Base-by-base conservation (phyloP, 1,140 invertebrate genomes). In the Venturia canescens region DNA sequence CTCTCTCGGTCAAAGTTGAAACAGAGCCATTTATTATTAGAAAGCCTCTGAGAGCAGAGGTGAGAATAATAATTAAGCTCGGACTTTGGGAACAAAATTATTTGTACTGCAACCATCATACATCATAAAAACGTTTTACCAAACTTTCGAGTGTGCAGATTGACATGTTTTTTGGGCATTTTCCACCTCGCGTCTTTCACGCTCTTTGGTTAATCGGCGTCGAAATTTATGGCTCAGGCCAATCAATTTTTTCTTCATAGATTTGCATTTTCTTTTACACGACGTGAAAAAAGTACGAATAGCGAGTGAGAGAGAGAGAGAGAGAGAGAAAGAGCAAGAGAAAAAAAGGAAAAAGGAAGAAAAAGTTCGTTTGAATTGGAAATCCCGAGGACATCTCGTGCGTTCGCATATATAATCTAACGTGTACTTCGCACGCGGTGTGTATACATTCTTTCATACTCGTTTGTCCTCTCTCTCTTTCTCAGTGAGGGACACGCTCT, bases 321-420 rank as follows among this genome's bases (percentile, higher is more conserved):
- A 50, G 18, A n/a, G n/a, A 50, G 23, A 50, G 34, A 77, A 69
- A 26, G 29, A 67, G 31, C n/a, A 31, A 44, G 9, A 75, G 75
- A 6, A n/a, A 50, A 50, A n/a, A 44, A 44, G 7, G 38, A 44
- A 44, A 6, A 38, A 50, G 34, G 15, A 26, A 26, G 3, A 50
- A 72, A 50, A 44, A 72, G 34, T 48, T 27, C 38, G 38, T 48
- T 72, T 72, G 70, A 72, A 72, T 72, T 72, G 70, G 70, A 72
- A 72, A 72, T 72, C 13, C 18, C 70, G 70, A 72, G 67, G 66
- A 66, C 79, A 63, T 80, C 79, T 80, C 67, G 70, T 80, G 66
- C 29, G 84, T 78, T 79, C 81, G 80, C 82, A 81, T 63, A 84
- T 82, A 83, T 78, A 83, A 84, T 81, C 77, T 84, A 83, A 84